Evolutionary conservation across 2,797 vertebrate species (phyloP).

Genomic region (Pseudochirops corinnae): DNA sequence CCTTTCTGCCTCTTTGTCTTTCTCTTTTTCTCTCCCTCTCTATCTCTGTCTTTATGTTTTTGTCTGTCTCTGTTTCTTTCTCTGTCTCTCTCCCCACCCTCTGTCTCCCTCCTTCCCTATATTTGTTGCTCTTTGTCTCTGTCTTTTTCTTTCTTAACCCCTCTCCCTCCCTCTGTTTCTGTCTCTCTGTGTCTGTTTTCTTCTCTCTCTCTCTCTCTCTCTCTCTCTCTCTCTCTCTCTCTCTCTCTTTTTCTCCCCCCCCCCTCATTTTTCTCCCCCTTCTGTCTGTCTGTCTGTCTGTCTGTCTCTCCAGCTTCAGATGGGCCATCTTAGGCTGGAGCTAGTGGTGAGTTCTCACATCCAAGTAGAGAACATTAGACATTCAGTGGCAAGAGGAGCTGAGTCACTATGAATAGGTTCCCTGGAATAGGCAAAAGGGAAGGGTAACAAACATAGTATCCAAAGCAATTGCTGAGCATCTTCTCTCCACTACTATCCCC

Average conservation of each 20-base stretch:
- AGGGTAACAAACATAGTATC: not conserved
- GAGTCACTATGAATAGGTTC: not conserved
- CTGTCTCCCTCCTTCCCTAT: not conserved
- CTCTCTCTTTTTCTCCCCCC: too few species aligned
- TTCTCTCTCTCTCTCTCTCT: not conserved
- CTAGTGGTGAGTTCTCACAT: not conserved
- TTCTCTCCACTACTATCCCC: not conserved
- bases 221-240: too few species aligned
- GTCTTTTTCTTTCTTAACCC: too few species aligned
- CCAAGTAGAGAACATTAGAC: not conserved
- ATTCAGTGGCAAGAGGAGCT: not conserved
- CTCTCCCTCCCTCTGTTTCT: not conserved
- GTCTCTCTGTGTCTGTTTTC: not conserved
- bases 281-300: not conserved
- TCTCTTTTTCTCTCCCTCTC: not conserved
- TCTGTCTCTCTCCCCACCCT: not conserved
- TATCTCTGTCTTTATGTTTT: accelerated
- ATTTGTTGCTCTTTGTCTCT: too few species aligned
- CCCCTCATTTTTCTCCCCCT: not conserved
- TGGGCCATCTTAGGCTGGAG: not conserved
- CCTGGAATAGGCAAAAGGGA: not conserved
- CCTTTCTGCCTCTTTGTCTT: not conserved
- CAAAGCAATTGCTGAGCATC: not conserved
- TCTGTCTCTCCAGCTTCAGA: not conserved
- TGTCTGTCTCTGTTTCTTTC: not conserved